Conservation (phyloP, 2,113 vertebrate genomes). For the Pteropus alecto region DNA sequence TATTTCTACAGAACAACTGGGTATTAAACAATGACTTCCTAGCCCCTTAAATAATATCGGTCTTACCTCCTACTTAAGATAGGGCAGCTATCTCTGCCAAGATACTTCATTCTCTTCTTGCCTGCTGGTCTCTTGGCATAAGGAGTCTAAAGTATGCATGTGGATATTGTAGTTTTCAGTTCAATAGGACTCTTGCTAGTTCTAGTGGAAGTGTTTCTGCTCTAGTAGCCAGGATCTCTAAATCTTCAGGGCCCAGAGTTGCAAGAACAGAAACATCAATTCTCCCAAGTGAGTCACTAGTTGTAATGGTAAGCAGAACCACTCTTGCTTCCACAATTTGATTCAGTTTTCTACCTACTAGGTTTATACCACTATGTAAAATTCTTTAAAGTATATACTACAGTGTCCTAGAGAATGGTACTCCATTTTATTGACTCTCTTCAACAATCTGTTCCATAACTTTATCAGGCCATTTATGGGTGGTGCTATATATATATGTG, state of each 20-base stretch:
- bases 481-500: not conserved
- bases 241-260: not conserved
- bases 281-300: not conserved
- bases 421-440: not conserved
- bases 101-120: not conserved
- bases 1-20: not conserved
- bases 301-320: not conserved
- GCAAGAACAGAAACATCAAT: not conserved
- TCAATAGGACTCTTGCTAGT: not conserved
- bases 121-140: not conserved
- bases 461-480: not conserved
- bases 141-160: not conserved
- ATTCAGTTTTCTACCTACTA: not conserved
- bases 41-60: not conserved
- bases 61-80: not conserved
- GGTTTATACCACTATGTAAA: not conserved
- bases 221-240: not conserved
- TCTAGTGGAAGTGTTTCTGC: not conserved
- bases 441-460: not conserved
- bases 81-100: not conserved
- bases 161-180: not conserved
- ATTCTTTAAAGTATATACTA: not conserved
- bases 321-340: not conserved
- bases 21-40: not conserved
- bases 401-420: not conserved